Evolutionary conservation across 1,140 invertebrate species (phyloP).

Genomic region (Parasteatoda tepidariorum): DNA sequence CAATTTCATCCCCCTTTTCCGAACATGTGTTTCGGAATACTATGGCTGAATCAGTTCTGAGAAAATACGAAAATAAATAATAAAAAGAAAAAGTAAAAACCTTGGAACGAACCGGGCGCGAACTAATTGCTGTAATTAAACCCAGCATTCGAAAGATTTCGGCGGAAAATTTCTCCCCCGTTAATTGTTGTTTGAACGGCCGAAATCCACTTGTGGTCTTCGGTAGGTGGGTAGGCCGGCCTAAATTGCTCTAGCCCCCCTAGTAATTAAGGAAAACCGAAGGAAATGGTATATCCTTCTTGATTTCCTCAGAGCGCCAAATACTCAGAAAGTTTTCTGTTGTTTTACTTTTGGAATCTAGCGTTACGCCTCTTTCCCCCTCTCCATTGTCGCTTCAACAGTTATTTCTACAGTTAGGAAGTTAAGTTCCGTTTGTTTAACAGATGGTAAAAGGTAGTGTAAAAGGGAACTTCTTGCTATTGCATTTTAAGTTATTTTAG

Average conservation of each 20-base stretch:
- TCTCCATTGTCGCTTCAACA: background rate
- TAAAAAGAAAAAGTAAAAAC: slow-evolving; percentile 57
- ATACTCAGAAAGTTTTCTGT: slow-evolving; percentile 18
- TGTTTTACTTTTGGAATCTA: slow-evolving; percentile 37
- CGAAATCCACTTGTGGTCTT: slow-evolving; percentile 32
- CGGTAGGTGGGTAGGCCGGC: background rate
- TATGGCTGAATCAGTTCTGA: slow-evolving; percentile 32
- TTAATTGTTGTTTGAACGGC: slow-evolving; percentile 56
- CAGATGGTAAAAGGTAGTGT: slow-evolving; percentile 6
- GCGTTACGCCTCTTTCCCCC: background rate
- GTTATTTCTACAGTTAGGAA: slow-evolving; percentile 48
- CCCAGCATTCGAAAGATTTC: slow-evolving; percentile 40
- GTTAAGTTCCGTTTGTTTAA: slow-evolving; percentile 28
- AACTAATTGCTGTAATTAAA: slow-evolving; percentile 59
- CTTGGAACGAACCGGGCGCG: background rate
- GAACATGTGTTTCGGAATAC: slow-evolving; percentile 48
- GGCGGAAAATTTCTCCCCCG: slow-evolving; percentile 34
- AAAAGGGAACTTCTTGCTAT: slow-evolving; percentile 1
- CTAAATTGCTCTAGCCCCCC: slow-evolving; percentile 21
- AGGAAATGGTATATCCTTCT: slow-evolving; percentile 3
- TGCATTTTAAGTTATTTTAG: too few relatives aligned
- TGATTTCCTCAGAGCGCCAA: background rate
- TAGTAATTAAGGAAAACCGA: slow-evolving; percentile 53
- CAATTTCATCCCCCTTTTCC: background rate
- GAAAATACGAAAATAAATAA: slow-evolving; percentile 14